Conservation (phyloP, 2,888 invertebrate species). For the Athalia cordata region DNA sequence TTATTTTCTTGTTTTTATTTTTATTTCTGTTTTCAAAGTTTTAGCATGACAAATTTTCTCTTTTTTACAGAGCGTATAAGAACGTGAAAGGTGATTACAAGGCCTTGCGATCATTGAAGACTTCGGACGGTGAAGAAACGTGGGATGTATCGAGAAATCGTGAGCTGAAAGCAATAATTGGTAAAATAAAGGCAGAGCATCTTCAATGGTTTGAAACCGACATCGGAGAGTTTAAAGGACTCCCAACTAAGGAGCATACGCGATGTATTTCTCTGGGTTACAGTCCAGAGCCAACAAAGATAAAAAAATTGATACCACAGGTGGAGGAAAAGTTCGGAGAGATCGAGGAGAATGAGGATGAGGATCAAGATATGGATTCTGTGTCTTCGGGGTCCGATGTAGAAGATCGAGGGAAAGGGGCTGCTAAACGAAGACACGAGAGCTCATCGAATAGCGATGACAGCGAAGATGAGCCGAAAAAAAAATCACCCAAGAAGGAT, state of each 20-base stretch:
- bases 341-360: conserved; percentile 53
- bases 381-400: no score
- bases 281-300: conserved; percentile 79
- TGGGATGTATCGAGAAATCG: conserved; percentile 87
- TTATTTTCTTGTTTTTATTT: neutral
- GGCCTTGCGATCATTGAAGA: conserved; percentile 79
- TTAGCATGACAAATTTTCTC: neutral
- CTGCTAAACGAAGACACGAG: conserved; percentile 52
- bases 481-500: conserved; percentile 59
- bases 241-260: conserved; percentile 82
- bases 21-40: neutral
- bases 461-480: conserved; percentile 54
- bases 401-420: conserved; percentile 44
- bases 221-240: conserved; percentile 70
- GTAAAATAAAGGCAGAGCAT: conserved; percentile 77
- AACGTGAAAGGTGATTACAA: conserved; percentile 83
- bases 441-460: conserved; percentile 51
- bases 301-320: conserved; percentile 55
- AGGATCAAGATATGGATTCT: conserved; percentile 72
- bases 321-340: conserved; percentile 52
- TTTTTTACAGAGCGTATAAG: conserved; percentile 75
- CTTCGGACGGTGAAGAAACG: conserved; percentile 75
- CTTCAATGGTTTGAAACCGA: conserved; percentile 77
- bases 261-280: conserved; percentile 85
- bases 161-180: conserved; percentile 77